Conservation (phyloP, 2,113 vertebrate genomes). For the Micromys minutus region DNA sequence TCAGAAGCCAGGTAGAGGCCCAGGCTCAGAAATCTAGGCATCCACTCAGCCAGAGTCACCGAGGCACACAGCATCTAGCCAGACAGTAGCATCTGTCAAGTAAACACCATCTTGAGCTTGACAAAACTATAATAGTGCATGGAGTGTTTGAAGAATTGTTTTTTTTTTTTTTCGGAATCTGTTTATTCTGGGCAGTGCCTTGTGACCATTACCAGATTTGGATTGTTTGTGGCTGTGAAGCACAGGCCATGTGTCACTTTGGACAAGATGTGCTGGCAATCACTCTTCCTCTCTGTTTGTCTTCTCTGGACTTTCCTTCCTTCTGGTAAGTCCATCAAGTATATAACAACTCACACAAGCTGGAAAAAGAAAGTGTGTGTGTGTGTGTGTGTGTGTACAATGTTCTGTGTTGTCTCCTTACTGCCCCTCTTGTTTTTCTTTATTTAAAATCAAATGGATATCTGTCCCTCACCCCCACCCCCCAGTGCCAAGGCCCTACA, state of each 20-base stretch:
- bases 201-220: neutral
- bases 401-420: neutral
- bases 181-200: slow-evolving; percentile 16
- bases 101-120: slow-evolving; percentile 40
- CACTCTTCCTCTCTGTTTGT: slow-evolving; percentile 20
- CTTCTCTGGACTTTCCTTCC: neutral
- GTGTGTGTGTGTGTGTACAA: neutral
- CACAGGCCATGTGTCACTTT: slow-evolving; percentile 28
- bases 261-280: slow-evolving; percentile 24
- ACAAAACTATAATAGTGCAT: neutral
- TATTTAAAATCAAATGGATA: neutral
- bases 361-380: neutral
- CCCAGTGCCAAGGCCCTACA: neutral
- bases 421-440: neutral
- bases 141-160: neutral
- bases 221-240: neutral
- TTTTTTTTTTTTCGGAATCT: neutral
- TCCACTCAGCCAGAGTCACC: neutral
- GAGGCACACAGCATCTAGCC: neutral
- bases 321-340: slow-evolving; percentile 60
- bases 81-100: neutral
- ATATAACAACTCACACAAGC: neutral
- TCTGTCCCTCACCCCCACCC: too few species aligned
- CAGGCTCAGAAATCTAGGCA: neutral
- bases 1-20: neutral